Evolutionary conservation across 2,888 invertebrate species (phyloP), one percentile per base, ranked within the genome.

Genomic region (Drosophila villosipedis): DNA sequence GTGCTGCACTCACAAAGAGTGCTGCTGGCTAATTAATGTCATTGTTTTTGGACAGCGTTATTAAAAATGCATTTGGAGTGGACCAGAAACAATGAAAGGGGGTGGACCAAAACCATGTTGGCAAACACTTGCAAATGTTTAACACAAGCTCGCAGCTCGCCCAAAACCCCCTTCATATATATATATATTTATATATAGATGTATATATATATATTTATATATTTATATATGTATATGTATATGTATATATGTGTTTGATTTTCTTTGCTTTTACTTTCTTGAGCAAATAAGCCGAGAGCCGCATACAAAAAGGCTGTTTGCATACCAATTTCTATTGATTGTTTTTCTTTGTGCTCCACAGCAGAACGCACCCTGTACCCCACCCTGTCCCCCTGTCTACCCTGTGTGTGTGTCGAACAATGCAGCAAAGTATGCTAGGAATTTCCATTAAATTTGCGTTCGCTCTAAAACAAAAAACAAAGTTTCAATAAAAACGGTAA

Each of bases 281-380:
- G 55, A 74, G 58, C 81, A 88, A 84, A 84, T 85, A 88, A 82
- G 71, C 73, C 61, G 54, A 71, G 70, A 58, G 37, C 57, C 64
- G 78, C 71, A 78, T 66, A 74, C 83, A 88, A 80, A 84, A 80
- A 74, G 68, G 59, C 64, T 84, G 89, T 84, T 88, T 84, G 86
- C 85, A 88, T 83, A 88, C 78, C 85, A 88, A 83, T 88, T 84
- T 80, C 83, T 83, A 84, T 84, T 84, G 84, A 88, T 85, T 84
- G 83, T 83, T 83, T 86, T 83, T 74, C 76, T 84, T 80, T 82
- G 77, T 70, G 72, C 73, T 82, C 74, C 76, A 73, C 58, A 63
- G 60, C 49, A 64, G 54, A 70, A 63, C 12, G 33, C 64, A 39
- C 30, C 63, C 22, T 22, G 28, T 14, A 35, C 5, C 22, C 9